These are phyloP conservation scores for Limenitis camilla DNA, from an alignment of 2,888 invertebrate genomes.

Conservation along the genomic window DNA sequence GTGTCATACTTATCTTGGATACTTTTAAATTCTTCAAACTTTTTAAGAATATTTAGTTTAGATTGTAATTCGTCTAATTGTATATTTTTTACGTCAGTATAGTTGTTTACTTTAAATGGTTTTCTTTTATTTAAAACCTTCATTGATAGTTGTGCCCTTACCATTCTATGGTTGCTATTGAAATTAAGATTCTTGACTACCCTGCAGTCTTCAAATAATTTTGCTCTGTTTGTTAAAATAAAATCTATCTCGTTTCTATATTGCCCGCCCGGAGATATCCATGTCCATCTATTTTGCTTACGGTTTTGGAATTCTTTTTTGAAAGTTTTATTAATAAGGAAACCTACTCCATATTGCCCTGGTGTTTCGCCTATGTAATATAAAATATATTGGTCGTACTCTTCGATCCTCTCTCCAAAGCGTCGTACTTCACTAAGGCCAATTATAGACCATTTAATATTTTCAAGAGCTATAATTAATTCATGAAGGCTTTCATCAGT, in stretches of 20 bases:
- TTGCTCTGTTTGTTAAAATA: conserved; percentile 17
- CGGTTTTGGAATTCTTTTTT: conserved; percentile 13
- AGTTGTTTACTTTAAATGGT: background rate
- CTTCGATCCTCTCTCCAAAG: too few relatives aligned
- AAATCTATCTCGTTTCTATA: conserved; percentile 24
- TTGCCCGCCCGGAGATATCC: conserved; percentile 20
- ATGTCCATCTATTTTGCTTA: conserved; percentile 21
- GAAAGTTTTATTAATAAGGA: conserved; percentile 18
- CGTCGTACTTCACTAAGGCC: too few relatives aligned
- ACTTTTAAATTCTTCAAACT: background rate
- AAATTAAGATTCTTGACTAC: background rate
- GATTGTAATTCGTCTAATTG: background rate
- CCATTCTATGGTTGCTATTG: conserved; percentile 8
- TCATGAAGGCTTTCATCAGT: too few relatives aligned
- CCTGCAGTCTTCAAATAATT: conserved; percentile 9
- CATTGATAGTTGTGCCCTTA: conserved; percentile 2
- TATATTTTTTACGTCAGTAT: background rate
- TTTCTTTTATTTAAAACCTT: background rate
- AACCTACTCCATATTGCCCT: conserved; percentile 5
- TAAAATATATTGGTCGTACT: conserved; percentile 24
- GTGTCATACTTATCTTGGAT: background rate
- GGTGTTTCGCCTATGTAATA: conserved; percentile 17
- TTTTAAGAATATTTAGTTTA: background rate
- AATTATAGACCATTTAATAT: too few relatives aligned
- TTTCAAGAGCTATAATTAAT: too few relatives aligned